These are phyloP conservation scores for Spermophilus dauricus DNA, from an alignment of 2,113 vertebrate species.

Conservation along the genomic window DNA sequence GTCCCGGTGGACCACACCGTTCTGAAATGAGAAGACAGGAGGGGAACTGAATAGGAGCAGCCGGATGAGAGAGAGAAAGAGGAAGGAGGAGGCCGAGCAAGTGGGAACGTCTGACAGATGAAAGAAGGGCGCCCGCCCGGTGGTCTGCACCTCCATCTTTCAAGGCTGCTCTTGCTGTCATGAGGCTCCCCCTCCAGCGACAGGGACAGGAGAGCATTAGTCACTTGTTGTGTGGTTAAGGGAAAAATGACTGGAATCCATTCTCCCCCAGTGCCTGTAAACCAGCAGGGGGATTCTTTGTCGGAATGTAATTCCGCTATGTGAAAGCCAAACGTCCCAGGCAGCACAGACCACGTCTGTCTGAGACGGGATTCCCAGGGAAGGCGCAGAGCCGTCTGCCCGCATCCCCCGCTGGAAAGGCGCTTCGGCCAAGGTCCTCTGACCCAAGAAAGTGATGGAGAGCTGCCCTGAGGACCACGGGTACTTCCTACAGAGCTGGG, in stretches of 20 bases:
- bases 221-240: conserved; percentile 89
- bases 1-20: conserved; percentile 98
- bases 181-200: conserved; percentile 80
- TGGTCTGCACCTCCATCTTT: conserved; percentile 85
- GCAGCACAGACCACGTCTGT: conserved; percentile 78
- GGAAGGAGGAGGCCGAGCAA: background rate
- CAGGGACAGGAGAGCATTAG: conserved; percentile 83
- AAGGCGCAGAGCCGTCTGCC: conserved; percentile 73
- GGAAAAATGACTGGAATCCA: conserved; percentile 91
- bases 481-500: background rate
- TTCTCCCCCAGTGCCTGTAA: conserved; percentile 87
- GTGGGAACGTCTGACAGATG: conserved; percentile 71
- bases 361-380: conserved; percentile 80
- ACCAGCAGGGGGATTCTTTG: conserved; percentile 85
- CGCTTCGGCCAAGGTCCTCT: background rate
- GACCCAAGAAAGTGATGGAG: background rate
- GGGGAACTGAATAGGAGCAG: background rate
- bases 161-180: conserved; percentile 82
- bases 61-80: background rate
- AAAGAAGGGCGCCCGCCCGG: conserved; percentile 81
- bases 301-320: conserved; percentile 83
- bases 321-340: conserved; percentile 84
- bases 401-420: background rate
- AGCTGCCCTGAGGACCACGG: background rate
- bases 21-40: conserved; percentile 90